Conservation (phyloP, 2,888 invertebrate species). For the Bhutanitis thaidina region DNA sequence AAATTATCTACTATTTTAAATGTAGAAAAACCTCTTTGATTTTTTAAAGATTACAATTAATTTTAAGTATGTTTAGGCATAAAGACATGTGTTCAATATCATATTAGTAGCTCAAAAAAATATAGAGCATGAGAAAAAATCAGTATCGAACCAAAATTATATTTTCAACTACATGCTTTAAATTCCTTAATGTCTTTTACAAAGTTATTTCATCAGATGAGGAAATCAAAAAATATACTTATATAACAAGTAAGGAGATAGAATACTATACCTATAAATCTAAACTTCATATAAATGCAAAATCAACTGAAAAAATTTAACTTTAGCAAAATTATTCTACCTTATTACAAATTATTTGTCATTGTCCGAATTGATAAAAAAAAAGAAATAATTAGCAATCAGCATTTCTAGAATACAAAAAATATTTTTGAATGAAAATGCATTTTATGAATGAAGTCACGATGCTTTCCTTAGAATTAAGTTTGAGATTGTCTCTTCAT, state of each 20-base stretch:
- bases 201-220: conserved; percentile 1
- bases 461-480: conserved; percentile 26
- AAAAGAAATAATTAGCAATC: not conserved
- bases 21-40: not conserved
- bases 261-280: not conserved
- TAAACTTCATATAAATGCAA: conserved; percentile 14
- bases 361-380: conserved; percentile 1
- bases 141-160: conserved; percentile 2
- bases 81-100: not conserved
- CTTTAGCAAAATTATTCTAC: not conserved
- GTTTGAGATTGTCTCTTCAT: conserved; percentile 48
- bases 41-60: not conserved
- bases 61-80: not conserved
- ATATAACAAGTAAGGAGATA: too few relatives aligned
- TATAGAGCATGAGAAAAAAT: conserved; percentile 6
- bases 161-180: not conserved
- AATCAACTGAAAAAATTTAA: conserved; percentile 6
- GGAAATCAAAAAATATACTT: conserved; percentile 1
- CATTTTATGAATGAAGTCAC: conserved; percentile 1
- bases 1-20: not conserved
- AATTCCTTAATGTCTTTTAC: conserved; percentile 14
- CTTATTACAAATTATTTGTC: conserved; percentile 16
- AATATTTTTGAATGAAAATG: conserved; percentile 19
- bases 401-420: conserved; percentile 1
- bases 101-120: not conserved